phyloP scores from a whole-genome alignment of 2,113 vertebrate species.

The Sitta europaea region DNA sequence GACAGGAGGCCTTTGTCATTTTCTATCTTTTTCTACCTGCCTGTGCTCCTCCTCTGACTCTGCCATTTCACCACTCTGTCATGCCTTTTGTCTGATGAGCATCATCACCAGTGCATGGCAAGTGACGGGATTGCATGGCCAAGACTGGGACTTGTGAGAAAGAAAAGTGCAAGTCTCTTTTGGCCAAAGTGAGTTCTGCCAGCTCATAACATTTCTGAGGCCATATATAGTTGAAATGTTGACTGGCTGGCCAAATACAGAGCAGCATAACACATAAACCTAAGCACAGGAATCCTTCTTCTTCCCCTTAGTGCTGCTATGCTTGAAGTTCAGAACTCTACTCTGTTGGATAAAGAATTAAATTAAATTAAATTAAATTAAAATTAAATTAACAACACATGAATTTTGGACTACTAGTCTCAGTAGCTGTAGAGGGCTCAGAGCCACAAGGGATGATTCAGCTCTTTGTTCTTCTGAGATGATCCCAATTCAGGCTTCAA shows the following conservation, averaged over 20 bases:
- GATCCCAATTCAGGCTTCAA: not conserved
- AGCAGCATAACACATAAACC: not conserved
- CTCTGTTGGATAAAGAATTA: not conserved
- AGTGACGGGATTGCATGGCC: rapidly evolving
- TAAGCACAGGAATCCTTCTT: not conserved
- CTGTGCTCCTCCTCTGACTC: not conserved
- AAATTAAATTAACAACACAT: not conserved
- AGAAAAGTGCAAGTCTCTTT: not conserved
- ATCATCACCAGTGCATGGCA: not conserved
- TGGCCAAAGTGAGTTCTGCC: not conserved
- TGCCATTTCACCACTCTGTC: not conserved
- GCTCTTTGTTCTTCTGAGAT: not conserved
- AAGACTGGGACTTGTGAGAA: not conserved
- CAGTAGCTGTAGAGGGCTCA: not conserved
- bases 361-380: not conserved
- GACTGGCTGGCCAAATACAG: not conserved
- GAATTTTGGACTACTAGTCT: not conserved
- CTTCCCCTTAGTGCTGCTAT: not conserved
- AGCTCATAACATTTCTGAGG: not conserved
- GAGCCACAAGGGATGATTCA: not conserved
- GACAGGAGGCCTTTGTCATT: not conserved
- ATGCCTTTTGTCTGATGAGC: not conserved
- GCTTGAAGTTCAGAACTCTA: not conserved
- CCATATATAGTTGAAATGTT: not conserved
- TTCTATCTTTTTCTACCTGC: not conserved